Evolutionary conservation across 2,113 vertebrate species (phyloP), one percentile per base, ranked within the genome.

Genomic region (Collichthys lucidus): DNA sequence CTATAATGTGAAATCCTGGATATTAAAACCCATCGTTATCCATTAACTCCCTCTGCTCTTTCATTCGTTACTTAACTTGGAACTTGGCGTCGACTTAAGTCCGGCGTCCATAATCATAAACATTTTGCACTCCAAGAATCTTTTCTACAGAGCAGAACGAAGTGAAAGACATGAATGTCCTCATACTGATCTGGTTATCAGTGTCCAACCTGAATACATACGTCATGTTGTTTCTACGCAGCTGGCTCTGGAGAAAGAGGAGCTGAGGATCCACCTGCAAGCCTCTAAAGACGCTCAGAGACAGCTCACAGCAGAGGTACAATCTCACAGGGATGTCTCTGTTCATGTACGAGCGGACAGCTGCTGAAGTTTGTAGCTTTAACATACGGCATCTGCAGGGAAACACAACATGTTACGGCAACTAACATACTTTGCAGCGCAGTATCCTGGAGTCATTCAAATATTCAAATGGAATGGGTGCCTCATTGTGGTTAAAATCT

Each of bases 231-330:
- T 83, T 93, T 65, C 11, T 77, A 73, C 81, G 67, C 86, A 99
- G 98, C 93, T 98, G 90, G 96, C 97, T 19, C 94, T 99, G 90
- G 98, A 99, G 93, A 99, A 99, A 71, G 98, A 99, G 82, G 98
- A 99, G 91, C 93, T 99, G 79, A 96, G 96, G 92, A 96, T 99
- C 90, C 98, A 99, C 79, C 93, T 99, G 49, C 96, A 98, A 90
- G 98, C 98, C 73, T 98, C 98, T 70, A 99, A 99, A 94, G 98
- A 99, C 46, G 96, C 98, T 77, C 98, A 99, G 91, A 94, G 97
- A 46, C 97, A 98, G 69, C 96, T 99, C 77, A 99, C 98, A 35
- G 95, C 96, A 82, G 98, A 99, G 96, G 98, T 99, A 91, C 35
- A 53, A 8, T 72, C 15, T 4, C 59, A 67, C 61, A 44, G 42